Conservation (phyloP, 1,140 invertebrate species). For the Caenorhabditis tropicalis region DNA sequence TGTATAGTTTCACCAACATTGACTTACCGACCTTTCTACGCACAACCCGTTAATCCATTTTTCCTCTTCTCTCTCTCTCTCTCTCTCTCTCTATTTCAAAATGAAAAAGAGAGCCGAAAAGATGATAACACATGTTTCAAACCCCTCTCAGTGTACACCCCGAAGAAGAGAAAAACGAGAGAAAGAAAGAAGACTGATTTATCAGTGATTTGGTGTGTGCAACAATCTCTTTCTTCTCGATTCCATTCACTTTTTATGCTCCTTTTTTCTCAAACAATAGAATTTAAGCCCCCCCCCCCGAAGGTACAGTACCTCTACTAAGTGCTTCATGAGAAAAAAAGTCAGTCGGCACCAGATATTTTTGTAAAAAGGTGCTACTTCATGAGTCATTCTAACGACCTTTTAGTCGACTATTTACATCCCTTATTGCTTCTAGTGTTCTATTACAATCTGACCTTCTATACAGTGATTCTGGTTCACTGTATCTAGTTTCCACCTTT, state of each 20-base stretch:
- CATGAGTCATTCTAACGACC: too few relatives aligned
- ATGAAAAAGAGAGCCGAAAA: neutral
- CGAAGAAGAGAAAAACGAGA: neutral
- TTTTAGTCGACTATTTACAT: too few relatives aligned
- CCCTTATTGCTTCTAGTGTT: too few relatives aligned
- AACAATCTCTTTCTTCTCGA: neutral
- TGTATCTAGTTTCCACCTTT: too few relatives aligned
- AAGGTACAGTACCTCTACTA: too few relatives aligned
- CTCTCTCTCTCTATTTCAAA: neutral
- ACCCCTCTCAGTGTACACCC: neutral
- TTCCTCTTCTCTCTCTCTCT: neutral
- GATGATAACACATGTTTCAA: constrained; percentile 40
- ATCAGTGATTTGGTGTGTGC: neutral
- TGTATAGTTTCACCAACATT: constrained; percentile 3
- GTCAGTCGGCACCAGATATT: too few relatives aligned
- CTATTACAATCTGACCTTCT: too few relatives aligned
- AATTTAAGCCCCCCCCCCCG: too few relatives aligned
- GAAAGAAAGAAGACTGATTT: neutral
- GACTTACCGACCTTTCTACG: neutral
- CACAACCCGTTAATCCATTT: neutral
- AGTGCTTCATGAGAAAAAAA: too few relatives aligned
- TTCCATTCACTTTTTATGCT: neutral
- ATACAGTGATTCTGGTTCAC: too few relatives aligned
- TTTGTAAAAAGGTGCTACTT: too few relatives aligned
- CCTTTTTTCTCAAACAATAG: neutral